These are phyloP conservation scores for Nomada ferruginata DNA, from an alignment of 2,888 invertebrate species.

Conservation along the genomic window DNA sequence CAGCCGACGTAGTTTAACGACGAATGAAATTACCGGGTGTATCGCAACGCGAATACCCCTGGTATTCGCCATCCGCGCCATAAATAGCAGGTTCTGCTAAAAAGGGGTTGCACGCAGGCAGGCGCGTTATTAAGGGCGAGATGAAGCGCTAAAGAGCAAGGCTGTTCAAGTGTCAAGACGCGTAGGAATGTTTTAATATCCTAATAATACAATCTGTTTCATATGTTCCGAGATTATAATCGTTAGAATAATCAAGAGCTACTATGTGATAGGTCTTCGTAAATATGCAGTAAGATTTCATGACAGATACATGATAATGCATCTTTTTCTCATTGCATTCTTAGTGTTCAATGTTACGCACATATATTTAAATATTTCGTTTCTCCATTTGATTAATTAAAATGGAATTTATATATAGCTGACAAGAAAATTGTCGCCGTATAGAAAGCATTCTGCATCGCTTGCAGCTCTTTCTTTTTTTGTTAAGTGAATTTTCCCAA, in stretches of 20 bases:
- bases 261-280: too few species aligned
- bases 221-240: background rate
- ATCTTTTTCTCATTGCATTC: too few species aligned
- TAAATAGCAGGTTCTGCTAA: conserved; percentile 62
- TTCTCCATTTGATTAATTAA: too few species aligned
- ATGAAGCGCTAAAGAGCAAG: conserved; percentile 42
- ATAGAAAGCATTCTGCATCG: too few species aligned
- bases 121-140: conserved; percentile 54
- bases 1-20: conserved; percentile 53
- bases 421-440: too few species aligned
- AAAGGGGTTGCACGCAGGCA: conserved; percentile 36
- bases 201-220: background rate
- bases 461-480: too few species aligned
- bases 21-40: conserved; percentile 62
- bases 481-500: too few species aligned
- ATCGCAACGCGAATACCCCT: conserved; percentile 54
- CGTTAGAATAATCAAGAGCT: background rate
- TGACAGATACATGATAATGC: too few species aligned
- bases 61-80: conserved; percentile 48
- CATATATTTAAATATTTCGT: too few species aligned
- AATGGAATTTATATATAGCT: too few species aligned
- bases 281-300: too few species aligned
- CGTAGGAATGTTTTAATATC: conserved; percentile 19
- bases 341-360: too few species aligned
- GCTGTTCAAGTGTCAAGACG: conserved; percentile 8